Percentiles rank a stretch among this genome's conserved stretches.
Evolutionary conservation across 2,113 vertebrate species (phyloP).

Genomic region (Heteronetta atricapilla): DNA sequence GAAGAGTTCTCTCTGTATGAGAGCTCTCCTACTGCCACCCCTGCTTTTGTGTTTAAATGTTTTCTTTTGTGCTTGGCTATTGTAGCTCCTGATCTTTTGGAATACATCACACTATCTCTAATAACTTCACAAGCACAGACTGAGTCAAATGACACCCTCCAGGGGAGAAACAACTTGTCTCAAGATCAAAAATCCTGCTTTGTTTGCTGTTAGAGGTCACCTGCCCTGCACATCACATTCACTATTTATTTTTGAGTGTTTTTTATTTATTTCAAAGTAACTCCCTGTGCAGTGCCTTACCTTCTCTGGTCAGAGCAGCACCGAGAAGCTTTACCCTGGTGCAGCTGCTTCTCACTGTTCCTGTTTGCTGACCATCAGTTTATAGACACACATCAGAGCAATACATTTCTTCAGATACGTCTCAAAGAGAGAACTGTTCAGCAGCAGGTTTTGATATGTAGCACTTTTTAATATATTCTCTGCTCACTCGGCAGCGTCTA

Average conservation of each 20-base stretch:
- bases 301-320: not conserved
- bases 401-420: not conserved
- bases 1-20: not conserved
- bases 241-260: not conserved
- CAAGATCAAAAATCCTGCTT: not conserved
- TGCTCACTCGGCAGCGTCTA: not conserved
- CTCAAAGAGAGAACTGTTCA: not conserved
- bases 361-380: not conserved
- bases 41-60: not conserved
- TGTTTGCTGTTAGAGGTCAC: constrained; percentile 5
- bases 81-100: not conserved
- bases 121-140: not conserved
- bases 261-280: not conserved
- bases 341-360: not conserved
- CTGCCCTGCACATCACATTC: not conserved
- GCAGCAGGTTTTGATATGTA: not conserved
- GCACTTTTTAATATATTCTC: not conserved
- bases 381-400: not conserved
- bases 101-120: not conserved
- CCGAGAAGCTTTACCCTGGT: not conserved
- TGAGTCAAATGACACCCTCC: not conserved
- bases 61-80: not conserved
- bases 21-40: not conserved
- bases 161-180: not conserved
- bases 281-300: not conserved